Conservation (phyloP, 1,140 invertebrate genomes). For the Maniola jurtina region DNA sequence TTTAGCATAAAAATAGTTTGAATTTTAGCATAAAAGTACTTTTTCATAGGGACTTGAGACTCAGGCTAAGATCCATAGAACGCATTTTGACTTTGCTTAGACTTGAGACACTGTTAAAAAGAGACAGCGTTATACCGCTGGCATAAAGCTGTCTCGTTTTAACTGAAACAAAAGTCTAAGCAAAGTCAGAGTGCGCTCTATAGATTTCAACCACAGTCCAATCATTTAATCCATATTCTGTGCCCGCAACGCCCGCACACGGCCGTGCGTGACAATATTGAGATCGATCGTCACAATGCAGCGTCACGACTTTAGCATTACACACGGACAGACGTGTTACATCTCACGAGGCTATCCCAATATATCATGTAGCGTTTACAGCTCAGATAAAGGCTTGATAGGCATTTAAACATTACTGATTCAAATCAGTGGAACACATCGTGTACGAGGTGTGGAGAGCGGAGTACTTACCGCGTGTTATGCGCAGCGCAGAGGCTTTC, state of each 20-base stretch:
- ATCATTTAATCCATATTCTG: too few species aligned
- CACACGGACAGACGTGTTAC: constrained; percentile 3
- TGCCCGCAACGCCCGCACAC: constrained; percentile 1
- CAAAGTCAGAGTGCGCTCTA: too few species aligned
- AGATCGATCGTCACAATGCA: constrained; percentile 4
- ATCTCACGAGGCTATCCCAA: constrained; percentile 8
- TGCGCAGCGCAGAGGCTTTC: not conserved
- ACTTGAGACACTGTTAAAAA: too few species aligned
- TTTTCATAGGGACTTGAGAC: too few species aligned
- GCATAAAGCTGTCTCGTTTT: too few species aligned
- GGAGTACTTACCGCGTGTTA: not conserved
- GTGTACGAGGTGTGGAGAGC: not conserved
- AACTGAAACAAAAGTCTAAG: too few species aligned
- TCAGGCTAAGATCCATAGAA: too few species aligned
- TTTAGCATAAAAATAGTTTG: too few species aligned
- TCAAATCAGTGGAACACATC: not conserved
- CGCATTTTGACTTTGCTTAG: too few species aligned
- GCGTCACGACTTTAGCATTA: constrained; percentile 21
- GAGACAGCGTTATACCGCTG: too few species aligned
- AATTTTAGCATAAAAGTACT: too few species aligned
- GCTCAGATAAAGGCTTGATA: constrained; percentile 4
- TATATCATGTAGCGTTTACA: constrained; percentile 5
- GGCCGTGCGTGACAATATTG: constrained; percentile 14
- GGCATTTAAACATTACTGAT: constrained; percentile 3
- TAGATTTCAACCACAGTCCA: too few species aligned